These are phyloP conservation scores for Sesamia inferens DNA, from an alignment of 2,888 invertebrate genomes.

Conservation along the genomic window DNA sequence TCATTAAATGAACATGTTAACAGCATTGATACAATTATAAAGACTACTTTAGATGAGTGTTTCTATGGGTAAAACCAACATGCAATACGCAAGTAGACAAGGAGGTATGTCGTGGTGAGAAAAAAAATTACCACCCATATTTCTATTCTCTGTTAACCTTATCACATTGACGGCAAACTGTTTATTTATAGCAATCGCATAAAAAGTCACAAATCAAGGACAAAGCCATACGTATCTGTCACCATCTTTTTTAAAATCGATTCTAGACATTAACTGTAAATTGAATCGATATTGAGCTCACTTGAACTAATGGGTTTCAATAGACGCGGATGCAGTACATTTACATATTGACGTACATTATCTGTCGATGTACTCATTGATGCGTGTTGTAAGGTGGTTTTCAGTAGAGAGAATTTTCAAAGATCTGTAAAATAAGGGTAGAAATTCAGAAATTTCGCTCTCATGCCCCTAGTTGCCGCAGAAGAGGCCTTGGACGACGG, in stretches of 20 bases:
- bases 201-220: constrained; percentile 51
- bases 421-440: neutral
- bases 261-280: constrained; percentile 60
- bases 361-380: constrained; percentile 5
- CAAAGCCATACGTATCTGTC: constrained; percentile 55
- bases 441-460: no score
- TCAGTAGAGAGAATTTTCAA: neutral
- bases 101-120: neutral
- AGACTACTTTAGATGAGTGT: neutral
- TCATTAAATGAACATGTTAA: neutral
- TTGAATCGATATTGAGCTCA: constrained; percentile 77
- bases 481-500: no score
- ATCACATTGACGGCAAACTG: constrained; percentile 2
- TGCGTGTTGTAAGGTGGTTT: neutral
- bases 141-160: neutral
- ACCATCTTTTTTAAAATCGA: constrained; percentile 62
- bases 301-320: constrained; percentile 75
- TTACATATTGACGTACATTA: constrained; percentile 11
- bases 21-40: neutral
- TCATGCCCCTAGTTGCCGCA: no score
- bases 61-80: neutral
- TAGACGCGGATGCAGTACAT: constrained; percentile 67
- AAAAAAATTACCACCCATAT: neutral
- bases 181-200: constrained; percentile 22
- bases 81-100: neutral